Percentiles rank a stretch among this genome's conserved stretches.
Evolutionary conservation across 2,113 vertebrate species (phyloP).

Genomic region (Catharus fuscescens): DNA sequence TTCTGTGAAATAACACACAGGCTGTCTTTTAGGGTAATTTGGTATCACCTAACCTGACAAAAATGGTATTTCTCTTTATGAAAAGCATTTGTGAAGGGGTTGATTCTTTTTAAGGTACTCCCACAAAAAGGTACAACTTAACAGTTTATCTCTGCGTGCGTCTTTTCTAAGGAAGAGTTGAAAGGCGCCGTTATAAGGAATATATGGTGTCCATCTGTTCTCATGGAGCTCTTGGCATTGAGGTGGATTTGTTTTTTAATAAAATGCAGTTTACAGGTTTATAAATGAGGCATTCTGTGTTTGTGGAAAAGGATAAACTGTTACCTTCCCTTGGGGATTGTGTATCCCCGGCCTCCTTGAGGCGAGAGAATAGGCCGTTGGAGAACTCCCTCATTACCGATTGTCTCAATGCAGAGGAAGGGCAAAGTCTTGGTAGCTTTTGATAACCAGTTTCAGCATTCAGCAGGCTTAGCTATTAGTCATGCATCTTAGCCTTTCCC

Average conservation of each 20-base stretch:
- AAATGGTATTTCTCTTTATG: conserved; percentile 27
- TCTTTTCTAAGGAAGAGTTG: conserved; percentile 55
- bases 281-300: conserved; percentile 88
- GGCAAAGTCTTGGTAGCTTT: conserved; percentile 92
- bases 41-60: background rate
- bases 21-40: conserved; percentile 15
- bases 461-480: conserved; percentile 99
- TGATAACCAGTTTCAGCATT: conserved; percentile 96
- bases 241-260: conserved; percentile 80
- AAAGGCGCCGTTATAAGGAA: conserved; percentile 53
- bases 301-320: conserved; percentile 89
- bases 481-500: conserved; percentile 92
- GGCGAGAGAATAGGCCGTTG: conserved; percentile 88
- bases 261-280: conserved; percentile 87
- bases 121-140: conserved; percentile 62
- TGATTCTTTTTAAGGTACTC: conserved; percentile 21
- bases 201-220: conserved; percentile 80
- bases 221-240: conserved; percentile 70
- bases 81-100: conserved; percentile 22
- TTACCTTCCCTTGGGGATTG: conserved; percentile 86
- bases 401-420: conserved; percentile 96
- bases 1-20: background rate
- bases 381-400: conserved; percentile 93
- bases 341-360: conserved; percentile 88
- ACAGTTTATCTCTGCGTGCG: conserved; percentile 37